Conservation (phyloP, 2,888 invertebrate species). For the Muscina levida region DNA sequence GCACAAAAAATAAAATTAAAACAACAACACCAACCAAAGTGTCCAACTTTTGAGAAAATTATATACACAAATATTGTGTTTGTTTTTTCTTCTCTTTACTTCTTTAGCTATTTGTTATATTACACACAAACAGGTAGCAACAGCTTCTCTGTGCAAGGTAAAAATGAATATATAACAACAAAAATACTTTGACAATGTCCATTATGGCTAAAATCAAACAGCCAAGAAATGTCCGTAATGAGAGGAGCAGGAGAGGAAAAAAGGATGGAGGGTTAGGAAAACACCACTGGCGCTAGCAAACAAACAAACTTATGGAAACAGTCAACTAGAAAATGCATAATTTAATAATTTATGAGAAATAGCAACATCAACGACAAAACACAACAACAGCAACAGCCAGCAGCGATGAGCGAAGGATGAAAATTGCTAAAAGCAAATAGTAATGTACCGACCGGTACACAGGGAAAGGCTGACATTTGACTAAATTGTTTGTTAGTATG, state of each 20-base stretch:
- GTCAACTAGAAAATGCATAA: conserved; percentile 55
- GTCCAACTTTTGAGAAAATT: not conserved
- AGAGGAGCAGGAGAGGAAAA: not conserved
- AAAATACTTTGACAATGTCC: conserved; percentile 55
- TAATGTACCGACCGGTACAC: conserved; percentile 25
- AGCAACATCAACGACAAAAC: conserved; percentile 9
- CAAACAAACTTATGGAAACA: conserved; percentile 39
- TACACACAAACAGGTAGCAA: conserved; percentile 49
- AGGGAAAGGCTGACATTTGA: conserved; percentile 25
- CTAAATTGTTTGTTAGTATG: conserved; percentile 29
- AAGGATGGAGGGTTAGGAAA: not conserved
- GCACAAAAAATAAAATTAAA: not conserved
- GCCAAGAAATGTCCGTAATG: not conserved
- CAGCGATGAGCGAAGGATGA: not conserved
- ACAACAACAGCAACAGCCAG: not conserved
- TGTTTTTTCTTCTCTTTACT: no score
- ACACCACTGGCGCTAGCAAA: not conserved
- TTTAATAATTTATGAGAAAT: conserved; percentile 57
- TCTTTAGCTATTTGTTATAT: no score
- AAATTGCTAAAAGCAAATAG: conserved; percentile 31
- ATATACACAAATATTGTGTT: not conserved
- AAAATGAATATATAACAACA: no score
- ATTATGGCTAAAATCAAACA: conserved; percentile 13
- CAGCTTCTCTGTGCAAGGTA: no score
- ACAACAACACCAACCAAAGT: no score